phyloP scores from a whole-genome alignment of 2,113 vertebrate genomes.

The Prietella phreatophila region DNA sequence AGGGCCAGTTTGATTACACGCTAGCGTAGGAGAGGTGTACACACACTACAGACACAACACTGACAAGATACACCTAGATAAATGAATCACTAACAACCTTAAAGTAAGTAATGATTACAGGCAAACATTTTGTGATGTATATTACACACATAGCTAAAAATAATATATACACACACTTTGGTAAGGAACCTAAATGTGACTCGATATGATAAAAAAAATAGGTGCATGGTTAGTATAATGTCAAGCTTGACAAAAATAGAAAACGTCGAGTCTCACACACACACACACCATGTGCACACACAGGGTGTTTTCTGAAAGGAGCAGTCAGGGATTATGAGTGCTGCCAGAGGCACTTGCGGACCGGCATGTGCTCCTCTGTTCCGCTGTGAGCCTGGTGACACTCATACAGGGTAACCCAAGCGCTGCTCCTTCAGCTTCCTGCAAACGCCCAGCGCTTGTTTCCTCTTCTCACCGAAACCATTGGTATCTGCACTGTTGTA shows the following conservation, averaged over 20 bases:
- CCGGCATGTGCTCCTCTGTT: not conserved
- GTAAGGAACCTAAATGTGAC: slow-evolving; percentile 17
- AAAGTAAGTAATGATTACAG: slow-evolving; percentile 21
- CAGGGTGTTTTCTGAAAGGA: slow-evolving; percentile 23
- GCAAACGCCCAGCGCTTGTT: not conserved
- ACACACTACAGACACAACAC: not conserved
- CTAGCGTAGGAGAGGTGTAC: slow-evolving; percentile 62
- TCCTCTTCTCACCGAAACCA: not conserved
- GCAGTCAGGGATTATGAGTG: slow-evolving; percentile 20
- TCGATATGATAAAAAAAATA: not conserved
- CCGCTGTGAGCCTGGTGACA: not conserved
- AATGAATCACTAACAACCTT: not conserved
- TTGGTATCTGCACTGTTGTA: slow-evolving; percentile 43
- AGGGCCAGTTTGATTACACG: slow-evolving; percentile 80
- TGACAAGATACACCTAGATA: not conserved
- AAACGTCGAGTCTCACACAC: not conserved
- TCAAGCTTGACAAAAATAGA: slow-evolving; percentile 9
- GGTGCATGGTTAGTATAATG: slow-evolving; percentile 35
- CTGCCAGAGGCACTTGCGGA: slow-evolving; percentile 24
- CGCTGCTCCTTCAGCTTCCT: slow-evolving; percentile 20
- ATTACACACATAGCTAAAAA: slow-evolving; percentile 30
- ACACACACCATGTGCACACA: not conserved
- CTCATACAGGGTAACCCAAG: slow-evolving; percentile 49
- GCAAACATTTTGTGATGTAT: slow-evolving; percentile 7
- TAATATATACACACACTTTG: slow-evolving; percentile 9